Base-by-base conservation (phyloP, 2,888 invertebrate species). In the Malthinus seriepunctatus region DNA sequence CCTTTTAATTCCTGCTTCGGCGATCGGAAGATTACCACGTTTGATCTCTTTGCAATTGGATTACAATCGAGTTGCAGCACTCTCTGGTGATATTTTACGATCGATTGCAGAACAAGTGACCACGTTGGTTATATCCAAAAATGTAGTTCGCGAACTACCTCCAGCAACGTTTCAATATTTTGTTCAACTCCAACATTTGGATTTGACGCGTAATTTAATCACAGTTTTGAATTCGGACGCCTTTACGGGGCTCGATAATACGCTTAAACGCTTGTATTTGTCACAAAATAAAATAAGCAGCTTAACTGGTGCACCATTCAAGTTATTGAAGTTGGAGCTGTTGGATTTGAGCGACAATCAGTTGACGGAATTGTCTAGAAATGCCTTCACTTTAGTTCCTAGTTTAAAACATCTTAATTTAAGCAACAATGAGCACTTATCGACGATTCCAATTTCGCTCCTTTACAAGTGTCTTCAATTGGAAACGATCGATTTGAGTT, bases 111-210 rank as follows among this genome's bases (percentile, higher is more conserved):
- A 88, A 54, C 84, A 86, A 71, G 86, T 89, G 0, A 87, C 85
- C n/a, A 70, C 67, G 11, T 79, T 95, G 52, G 88, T 89, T 0
- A 80, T 95, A 32, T 88, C 92, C 0, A 85, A 91, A 63, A 95
- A 95, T 76, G 88, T 95, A 1, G 91, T 95, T 34, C 84, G 93
- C 48, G 94, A 95, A 80, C 81, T 95, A 56, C 94, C 94, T 0
- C 76, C 88, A 0, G 88, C 86, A 15, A 88, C 92, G 1, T 94
- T 95, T 73, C 86, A 88, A 70, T 87, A 89, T 74, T 92, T 92
- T 73, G 86, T 88, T 73, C 86, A 85, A 63, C 80, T 94, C 46
- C 80, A 83, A 60, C 84, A 84, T 65, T 81, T 95, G 63, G 91
- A 93, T 73, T 79, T 95, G 32, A 89, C 89, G 15, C 90, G 93